Evolutionary conservation across 2,113 vertebrate genomes (phyloP).

Genomic region (Sialia sialis): DNA sequence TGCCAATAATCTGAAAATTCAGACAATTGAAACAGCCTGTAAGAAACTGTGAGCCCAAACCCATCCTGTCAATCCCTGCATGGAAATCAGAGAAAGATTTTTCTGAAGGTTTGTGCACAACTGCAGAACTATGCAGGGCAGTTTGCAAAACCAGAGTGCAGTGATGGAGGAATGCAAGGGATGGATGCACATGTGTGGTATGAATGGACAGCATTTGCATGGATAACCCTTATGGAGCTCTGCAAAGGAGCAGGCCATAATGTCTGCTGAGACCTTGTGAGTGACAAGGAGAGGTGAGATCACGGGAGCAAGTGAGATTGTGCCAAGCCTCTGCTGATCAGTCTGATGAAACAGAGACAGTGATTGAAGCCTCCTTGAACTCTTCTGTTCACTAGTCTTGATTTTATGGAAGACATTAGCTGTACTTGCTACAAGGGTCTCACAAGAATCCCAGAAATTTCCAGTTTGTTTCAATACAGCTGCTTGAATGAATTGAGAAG

Average conservation of each 20-base stretch:
- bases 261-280: fast-evolving
- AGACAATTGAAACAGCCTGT: not conserved
- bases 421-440: not conserved
- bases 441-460: not conserved
- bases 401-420: not conserved
- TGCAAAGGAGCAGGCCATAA: not conserved
- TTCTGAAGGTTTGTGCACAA: not conserved
- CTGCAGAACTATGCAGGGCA: not conserved
- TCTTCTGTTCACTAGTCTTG: not conserved
- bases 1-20: not conserved
- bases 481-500: not conserved
- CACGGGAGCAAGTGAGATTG: fast-evolving
- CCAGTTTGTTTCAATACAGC: not conserved
- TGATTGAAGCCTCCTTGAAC: not conserved
- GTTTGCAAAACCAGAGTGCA: not conserved
- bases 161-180: not conserved
- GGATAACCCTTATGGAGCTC: fast-evolving
- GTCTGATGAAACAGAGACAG: not conserved
- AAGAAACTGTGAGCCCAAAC: not conserved
- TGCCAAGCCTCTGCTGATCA: not conserved
- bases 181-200: not conserved
- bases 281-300: not conserved
- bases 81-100: not conserved
- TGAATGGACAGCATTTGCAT: not conserved
- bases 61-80: not conserved